phyloP scores from a whole-genome alignment of 2,113 vertebrate genomes.

The Nannobrachium achirus region DNA sequence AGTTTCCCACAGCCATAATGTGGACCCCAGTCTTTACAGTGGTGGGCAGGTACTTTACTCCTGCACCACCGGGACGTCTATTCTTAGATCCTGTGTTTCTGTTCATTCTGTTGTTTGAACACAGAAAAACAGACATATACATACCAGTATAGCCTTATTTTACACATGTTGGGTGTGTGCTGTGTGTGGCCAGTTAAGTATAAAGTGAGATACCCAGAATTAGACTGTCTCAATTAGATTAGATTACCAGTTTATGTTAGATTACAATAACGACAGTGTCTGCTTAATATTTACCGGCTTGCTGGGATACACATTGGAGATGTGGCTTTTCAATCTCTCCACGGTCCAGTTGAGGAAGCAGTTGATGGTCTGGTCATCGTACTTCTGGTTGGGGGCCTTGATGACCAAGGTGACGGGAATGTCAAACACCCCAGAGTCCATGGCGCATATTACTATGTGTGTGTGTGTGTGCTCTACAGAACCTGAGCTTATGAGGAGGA shows the following conservation, averaged over 20 bases:
- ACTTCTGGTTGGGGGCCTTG: conserved; percentile 95
- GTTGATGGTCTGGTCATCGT: conserved; percentile 92
- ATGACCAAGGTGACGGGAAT: conserved; percentile 91
- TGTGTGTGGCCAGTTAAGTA: background rate
- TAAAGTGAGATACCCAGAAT: background rate
- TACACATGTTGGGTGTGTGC: background rate
- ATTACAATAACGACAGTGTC: background rate
- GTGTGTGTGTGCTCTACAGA: conserved; percentile 28
- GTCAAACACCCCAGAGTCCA: conserved; percentile 84
- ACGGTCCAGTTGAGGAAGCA: conserved; percentile 96
- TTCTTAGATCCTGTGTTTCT: too few species aligned
- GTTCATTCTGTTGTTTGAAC: too few species aligned
- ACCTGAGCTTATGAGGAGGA: conserved; percentile 32
- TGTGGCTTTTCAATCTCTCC: conserved; percentile 90
- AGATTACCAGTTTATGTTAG: background rate
- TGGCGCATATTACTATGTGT: conserved; percentile 71
- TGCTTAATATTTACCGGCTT: conserved; percentile 85
- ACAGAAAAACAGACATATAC: background rate
- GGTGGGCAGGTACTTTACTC: too few species aligned
- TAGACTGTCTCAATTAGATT: background rate
- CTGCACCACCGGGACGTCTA: too few species aligned
- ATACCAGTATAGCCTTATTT: background rate
- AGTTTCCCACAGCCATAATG: too few species aligned
- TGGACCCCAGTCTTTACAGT: too few species aligned
- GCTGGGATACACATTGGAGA: conserved; percentile 91